Percentiles rank a stretch among this genome's conserved stretches.
phyloP scores from a whole-genome alignment of 2,113 vertebrate genomes.

The Macaca nemestrina region DNA sequence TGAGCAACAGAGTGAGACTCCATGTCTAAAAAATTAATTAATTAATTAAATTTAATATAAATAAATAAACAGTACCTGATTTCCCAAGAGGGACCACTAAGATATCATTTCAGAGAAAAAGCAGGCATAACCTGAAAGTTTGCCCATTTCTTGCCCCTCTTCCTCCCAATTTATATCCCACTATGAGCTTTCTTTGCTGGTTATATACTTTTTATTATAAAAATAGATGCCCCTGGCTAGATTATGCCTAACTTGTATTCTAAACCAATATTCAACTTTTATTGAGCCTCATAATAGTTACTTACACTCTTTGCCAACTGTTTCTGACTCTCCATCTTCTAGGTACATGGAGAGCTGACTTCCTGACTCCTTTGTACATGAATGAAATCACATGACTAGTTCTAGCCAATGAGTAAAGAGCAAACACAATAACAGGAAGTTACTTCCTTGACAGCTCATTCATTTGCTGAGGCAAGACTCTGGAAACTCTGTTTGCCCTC shows the following conservation, averaged over 20 bases:
- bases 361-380: not conserved
- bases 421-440: not conserved
- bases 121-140: not conserved
- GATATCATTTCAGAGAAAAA: not conserved
- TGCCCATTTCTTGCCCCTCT: not conserved
- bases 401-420: not conserved
- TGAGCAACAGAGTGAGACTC: no score
- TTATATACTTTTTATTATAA: not conserved
- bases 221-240: not conserved
- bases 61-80: not conserved
- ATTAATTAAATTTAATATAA: no score
- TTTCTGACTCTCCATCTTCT: not conserved
- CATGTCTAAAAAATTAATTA: no score
- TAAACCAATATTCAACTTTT: constrained; percentile 1
- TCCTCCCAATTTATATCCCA: not conserved
- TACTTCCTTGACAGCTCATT: not conserved
- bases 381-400: not conserved
- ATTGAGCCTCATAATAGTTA: not conserved
- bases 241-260: not conserved
- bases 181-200: not conserved
- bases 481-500: not conserved
- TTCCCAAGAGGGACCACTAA: not conserved
- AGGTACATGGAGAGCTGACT: not conserved
- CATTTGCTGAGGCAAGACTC: not conserved
- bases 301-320: not conserved